Evolutionary conservation across 2,888 invertebrate genomes (phyloP).

Genomic region (Cryptocephalus moraei): DNA sequence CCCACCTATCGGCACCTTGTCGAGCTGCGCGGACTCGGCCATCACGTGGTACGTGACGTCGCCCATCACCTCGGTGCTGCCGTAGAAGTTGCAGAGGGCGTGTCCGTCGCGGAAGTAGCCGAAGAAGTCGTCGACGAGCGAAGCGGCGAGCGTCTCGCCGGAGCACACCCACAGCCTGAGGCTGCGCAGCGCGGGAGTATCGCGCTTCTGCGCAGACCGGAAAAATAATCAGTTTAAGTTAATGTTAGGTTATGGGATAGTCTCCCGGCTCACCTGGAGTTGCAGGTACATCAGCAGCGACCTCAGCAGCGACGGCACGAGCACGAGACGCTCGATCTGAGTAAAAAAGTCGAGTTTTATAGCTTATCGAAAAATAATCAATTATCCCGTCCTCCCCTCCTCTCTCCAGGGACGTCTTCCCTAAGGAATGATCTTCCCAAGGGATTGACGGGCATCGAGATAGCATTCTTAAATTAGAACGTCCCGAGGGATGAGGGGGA

Average conservation of each 20-base stretch:
- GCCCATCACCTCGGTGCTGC: slow-evolving; percentile 86
- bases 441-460: too few relatives aligned
- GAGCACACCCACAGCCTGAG: slow-evolving; percentile 79
- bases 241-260: too few relatives aligned
- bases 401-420: too few relatives aligned
- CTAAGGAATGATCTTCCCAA: too few relatives aligned
- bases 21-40: slow-evolving; percentile 49
- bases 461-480: too few relatives aligned
- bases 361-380: neutral
- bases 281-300: slow-evolving; percentile 67
- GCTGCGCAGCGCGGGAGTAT: slow-evolving; percentile 34
- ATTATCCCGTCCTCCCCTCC: neutral
- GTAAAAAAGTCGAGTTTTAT: slow-evolving; percentile 19
- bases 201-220: too few relatives aligned
- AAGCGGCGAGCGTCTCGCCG: slow-evolving; percentile 67
- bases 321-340: slow-evolving; percentile 66
- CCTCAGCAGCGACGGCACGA: slow-evolving; percentile 75
- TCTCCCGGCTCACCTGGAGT: slow-evolving; percentile 44
- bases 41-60: slow-evolving; percentile 75
- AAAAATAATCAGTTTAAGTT: too few relatives aligned
- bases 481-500: too few relatives aligned
- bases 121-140: slow-evolving; percentile 67
- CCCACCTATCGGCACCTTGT: slow-evolving; percentile 75
- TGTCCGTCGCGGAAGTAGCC: slow-evolving; percentile 57
- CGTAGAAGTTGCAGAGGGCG: slow-evolving; percentile 77